Base-by-base conservation (phyloP, 1,140 invertebrate species). In the Rhagoletis pomonella region DNA sequence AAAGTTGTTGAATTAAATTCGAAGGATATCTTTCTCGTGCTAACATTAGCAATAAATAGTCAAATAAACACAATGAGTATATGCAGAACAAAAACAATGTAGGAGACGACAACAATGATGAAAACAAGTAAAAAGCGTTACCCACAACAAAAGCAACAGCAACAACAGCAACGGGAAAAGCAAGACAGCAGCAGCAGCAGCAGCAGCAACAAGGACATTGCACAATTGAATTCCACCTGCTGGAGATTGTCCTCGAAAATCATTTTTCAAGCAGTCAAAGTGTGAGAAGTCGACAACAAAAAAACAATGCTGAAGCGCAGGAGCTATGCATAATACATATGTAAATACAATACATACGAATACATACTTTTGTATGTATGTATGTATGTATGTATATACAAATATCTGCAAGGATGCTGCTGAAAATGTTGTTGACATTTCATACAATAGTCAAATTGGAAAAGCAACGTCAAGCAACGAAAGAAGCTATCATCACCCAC, bases 371-470 rank as follows among this genome's bases (percentile, higher is more conserved):
- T 1, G 0, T 4, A 5, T 44, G 42, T 44, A 14, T 17, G 12
- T 39, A 14, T 9, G 10, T 12, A 58, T 55, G 47, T 19, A 42
- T 19, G 47, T 81, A 10, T 10, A 55, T 55, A 55, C 50, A 55
- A 55, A 55, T 58, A 4, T 69, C 44, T 19, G 64, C 12, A 29
- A 67, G 39, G 64, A 10, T 67, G 29, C 10, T 55, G 10, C n/a
- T 19, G 39, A 3, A n/a, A 73, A 44, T 17, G 42, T n/a, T 73
- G 73, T 55, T 81, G 73, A 81, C 73, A 81, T 81, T 81, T 58
- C 47, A 81, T 81, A 55, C 47, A 81, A 81, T n/a, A 81, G 73
- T 81, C 73, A 81, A 81, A 81, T 81, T 58, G 73, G 50, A 81
- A 81, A 81, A 81, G 73, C 73, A 81, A 55, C 55, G 73, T 81